Evolutionary conservation across 1,140 invertebrate genomes (phyloP).

Genomic region (Branchinecta lindahli): DNA sequence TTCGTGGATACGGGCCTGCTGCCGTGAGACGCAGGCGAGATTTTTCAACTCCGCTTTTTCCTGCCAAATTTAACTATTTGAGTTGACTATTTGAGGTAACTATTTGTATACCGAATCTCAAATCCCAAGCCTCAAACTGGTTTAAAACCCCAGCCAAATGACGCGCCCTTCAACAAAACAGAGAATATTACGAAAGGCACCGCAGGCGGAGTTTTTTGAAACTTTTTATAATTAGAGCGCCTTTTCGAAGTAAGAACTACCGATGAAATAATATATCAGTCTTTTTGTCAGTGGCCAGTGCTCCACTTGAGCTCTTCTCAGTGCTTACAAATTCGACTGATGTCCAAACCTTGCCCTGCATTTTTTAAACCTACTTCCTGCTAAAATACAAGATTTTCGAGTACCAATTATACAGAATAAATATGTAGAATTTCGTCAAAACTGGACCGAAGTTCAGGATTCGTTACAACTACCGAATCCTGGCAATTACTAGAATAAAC

Average conservation of each 20-base stretch:
- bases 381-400: not conserved
- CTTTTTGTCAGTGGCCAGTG: conserved; percentile 3
- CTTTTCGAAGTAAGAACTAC: conserved; percentile 9
- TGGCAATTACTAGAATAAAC: not conserved
- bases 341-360: not conserved
- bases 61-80: too few relatives aligned
- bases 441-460: not conserved
- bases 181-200: not conserved
- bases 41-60: too few relatives aligned
- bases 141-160: too few relatives aligned
- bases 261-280: not conserved
- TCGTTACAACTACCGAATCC: conserved; percentile 4
- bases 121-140: too few relatives aligned
- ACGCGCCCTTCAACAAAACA: too few relatives aligned
- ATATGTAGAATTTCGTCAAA: not conserved
- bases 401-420: not conserved
- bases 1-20: too few relatives aligned
- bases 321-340: not conserved
- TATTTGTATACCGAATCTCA: too few relatives aligned
- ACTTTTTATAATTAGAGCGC: not conserved
- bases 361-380: not conserved
- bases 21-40: too few relatives aligned
- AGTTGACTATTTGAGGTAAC: too few relatives aligned
- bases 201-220: not conserved
- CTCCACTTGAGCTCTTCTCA: not conserved